Evolutionary conservation across 2,888 invertebrate species (phyloP), one percentile per base, ranked within the genome.

Genomic region (Mesopsocus fuscifrons): DNA sequence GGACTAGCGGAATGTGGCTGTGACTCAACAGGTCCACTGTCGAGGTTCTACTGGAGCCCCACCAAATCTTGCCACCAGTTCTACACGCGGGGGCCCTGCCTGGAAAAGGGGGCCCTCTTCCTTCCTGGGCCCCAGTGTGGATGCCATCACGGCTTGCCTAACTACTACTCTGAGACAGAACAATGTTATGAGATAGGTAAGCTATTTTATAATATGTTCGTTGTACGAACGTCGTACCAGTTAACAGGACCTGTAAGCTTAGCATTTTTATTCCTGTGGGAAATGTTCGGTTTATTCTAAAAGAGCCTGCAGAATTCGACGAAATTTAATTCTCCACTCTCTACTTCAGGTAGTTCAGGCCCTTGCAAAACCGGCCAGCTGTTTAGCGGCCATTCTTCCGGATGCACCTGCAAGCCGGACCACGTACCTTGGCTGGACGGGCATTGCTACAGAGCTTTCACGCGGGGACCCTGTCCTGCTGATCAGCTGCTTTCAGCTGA

Each of bases 61-160:
- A 66, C 59, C 5, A 68, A 73, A n/a, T 72, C 77, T 2, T 87
- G 87, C 55, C 78, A 81, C 56, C 76, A 81, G 49, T 81, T 82
- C 55, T 84, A 76, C 58, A 78, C 82, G 1, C 67, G 69, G 49
- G 87, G 87, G 0, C 85, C 85, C 0, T 87, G 87, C 54, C 71
- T 72, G 44, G 73, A 74, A 49, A 67, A 66, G 5, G 87, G 87
- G 0, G 73, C 78, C 56, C 61, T 87, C 43, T 85, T 83, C 60
- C 60, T 85, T 41, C 84, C 84, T 0, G 75, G 75, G 9, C 67
- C 72, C 2, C 67, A 61, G 17, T 87, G 87, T 52, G 82, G 79
- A 42, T 87, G 87, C 53, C 69, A 74, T 50, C 52, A 64, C 1
- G 69, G 71, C 49, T 57, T 84, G 49, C 80, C 82, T 1, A 82